Percentiles rank a stretch among this genome's conserved stretches.
These are phyloP conservation scores for Megamerina dolium DNA, from an alignment of 2,888 invertebrate species.

Conservation along the genomic window DNA sequence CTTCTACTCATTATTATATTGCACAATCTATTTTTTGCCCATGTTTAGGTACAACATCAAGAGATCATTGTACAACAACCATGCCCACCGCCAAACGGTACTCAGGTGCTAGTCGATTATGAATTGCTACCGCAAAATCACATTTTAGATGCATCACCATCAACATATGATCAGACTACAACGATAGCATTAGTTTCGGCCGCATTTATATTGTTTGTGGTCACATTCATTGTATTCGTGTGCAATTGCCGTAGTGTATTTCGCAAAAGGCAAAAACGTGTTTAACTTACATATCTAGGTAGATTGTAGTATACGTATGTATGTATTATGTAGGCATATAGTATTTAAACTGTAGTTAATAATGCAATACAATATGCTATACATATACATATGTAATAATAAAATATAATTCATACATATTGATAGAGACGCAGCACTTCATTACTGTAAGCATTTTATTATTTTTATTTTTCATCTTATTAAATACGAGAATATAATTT, in stretches of 20 bases:
- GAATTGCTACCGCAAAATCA: slow-evolving; percentile 53
- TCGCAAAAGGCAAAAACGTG: slow-evolving; percentile 27
- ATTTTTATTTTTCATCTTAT: not conserved
- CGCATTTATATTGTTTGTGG: slow-evolving; percentile 57
- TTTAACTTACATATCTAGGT: slow-evolving; percentile 15
- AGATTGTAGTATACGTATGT: slow-evolving; percentile 6
- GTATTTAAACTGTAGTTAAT: too few species aligned
- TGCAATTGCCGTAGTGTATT: slow-evolving; percentile 51
- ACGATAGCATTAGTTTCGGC: slow-evolving; percentile 58
- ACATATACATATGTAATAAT: too few species aligned
- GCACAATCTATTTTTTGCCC: not conserved
- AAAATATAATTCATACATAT: too few species aligned
- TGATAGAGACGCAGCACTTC: too few species aligned
- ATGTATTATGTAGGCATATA: slow-evolving; percentile 1
- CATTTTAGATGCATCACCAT: slow-evolving; percentile 51
- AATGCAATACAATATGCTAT: too few species aligned
- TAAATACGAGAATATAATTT: slow-evolving; percentile 2
- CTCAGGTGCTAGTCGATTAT: slow-evolving; percentile 58
- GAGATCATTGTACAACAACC: slow-evolving; percentile 81
- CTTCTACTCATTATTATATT: not conserved
- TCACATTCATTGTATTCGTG: slow-evolving; percentile 59
- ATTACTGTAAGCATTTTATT: slow-evolving; percentile 5
- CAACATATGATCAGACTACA: slow-evolving; percentile 54
- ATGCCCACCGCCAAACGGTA: slow-evolving; percentile 75
- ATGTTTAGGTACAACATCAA: slow-evolving; percentile 67